Evolutionary conservation across 2,113 vertebrate species (phyloP), one percentile per base, ranked within the genome.

Genomic region (Euleptes europaea): DNA sequence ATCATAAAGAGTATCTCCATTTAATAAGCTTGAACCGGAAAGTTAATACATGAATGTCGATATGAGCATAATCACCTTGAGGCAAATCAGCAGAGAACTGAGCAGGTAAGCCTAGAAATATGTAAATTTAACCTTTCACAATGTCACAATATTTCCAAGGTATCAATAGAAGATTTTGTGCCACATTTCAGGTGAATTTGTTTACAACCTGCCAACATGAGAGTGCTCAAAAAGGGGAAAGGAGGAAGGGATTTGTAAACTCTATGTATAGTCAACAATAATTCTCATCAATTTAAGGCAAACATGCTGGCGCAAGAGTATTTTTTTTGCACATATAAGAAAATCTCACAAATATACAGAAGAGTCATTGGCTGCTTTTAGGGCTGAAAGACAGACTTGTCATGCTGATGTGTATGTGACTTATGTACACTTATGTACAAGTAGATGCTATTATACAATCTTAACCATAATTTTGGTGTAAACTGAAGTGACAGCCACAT

Each of bases 11-110:
- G 69, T 15, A 85, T 2, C 67, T 31, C n/a, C 54, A 14, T 73
- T 8, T 33, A 90, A 87, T 78, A 87, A 83, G 71, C 10, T 86
- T 84, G 78, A 89, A 86, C 21, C 12, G 72, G 82, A 86, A 23
- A 86, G 78, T 83, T 84, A 90, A 86, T 71, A 79, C 70, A 76
- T 21, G 38, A 47, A 88, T 31, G 2, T 57, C 69, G 78, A 71
- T 49, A 38, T 65, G 73, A 42, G 28, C 72, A 82, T 77, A 88
- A 81, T 42, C 60, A 80, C 49, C 66, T 77, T 85, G 72, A 79
- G 49, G 78, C 28, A 72, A 78, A 78, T 72, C 86, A 51, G 26
- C 72, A 49, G 44, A 65, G 72, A 81, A 78, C 44, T 54, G 51
- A 81, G n/a, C 33, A 82, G 40, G 26, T 47, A 71, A 31, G 15